Percentiles rank a stretch among this genome's conserved stretches.
Evolutionary conservation across 2,113 vertebrate species (phyloP).

Genomic region (Macroglossus sobrinus): DNA sequence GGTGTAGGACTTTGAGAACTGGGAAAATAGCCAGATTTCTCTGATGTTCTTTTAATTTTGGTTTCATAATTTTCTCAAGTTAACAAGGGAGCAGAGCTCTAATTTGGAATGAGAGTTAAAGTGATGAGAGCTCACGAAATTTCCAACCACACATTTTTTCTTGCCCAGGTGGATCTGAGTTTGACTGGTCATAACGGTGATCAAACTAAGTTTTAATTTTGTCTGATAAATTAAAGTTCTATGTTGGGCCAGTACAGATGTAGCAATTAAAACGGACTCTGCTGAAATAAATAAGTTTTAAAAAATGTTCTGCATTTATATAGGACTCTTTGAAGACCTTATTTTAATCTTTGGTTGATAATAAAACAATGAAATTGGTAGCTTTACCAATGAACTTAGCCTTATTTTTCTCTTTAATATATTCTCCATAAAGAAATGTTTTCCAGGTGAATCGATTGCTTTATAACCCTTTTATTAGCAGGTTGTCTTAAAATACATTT

Average conservation of each 20-base stretch:
- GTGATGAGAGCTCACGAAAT: not conserved
- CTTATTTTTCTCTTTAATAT: slow-evolving; percentile 34
- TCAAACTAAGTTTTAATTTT: slow-evolving; percentile 53
- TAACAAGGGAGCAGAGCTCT: not conserved
- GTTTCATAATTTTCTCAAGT: not conserved
- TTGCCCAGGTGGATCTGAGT: not conserved
- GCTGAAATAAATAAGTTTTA: not conserved
- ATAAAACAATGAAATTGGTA: too few species aligned
- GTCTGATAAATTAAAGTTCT: slow-evolving; percentile 41
- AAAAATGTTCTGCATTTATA: slow-evolving; percentile 35
- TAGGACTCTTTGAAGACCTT: not conserved
- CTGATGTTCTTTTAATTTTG: not conserved
- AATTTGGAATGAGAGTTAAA: not conserved
- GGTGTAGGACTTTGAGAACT: not conserved
- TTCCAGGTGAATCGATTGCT: not conserved
- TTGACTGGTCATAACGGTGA: slow-evolving; percentile 18
- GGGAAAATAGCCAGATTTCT: not conserved
- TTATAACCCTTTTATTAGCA: not conserved
- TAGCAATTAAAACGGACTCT: slow-evolving; percentile 15
- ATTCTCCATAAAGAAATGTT: not conserved
- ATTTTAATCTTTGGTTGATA: slow-evolving; percentile 44
- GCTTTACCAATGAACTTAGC: slow-evolving; percentile 35
- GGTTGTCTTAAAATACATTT: not conserved
- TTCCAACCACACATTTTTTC: not conserved
- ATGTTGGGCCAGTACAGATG: not conserved